Evolutionary conservation across 37 sponge, comb jelly and placozoan genomes (phyloP).

Genomic region (Beroe forskalii): DNA sequence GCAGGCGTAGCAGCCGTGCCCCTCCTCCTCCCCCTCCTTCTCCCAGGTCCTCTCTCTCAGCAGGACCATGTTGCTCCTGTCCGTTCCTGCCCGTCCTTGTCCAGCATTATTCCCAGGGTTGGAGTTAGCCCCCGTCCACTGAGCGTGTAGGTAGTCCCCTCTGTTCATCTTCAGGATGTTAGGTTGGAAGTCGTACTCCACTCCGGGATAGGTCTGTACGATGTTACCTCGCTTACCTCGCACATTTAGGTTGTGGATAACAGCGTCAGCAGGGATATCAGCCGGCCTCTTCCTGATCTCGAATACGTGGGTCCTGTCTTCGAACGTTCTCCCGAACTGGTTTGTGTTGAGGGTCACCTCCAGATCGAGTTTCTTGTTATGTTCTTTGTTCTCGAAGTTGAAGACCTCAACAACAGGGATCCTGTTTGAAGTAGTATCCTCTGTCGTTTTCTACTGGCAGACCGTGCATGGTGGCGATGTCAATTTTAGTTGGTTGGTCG

Average conservation of each 20-base stretch:
- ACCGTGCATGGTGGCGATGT: slow-evolving; percentile 32
- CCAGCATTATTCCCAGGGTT: slow-evolving; percentile 97
- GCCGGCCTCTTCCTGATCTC: slow-evolving; percentile 72
- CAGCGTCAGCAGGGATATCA: slow-evolving; percentile 61
- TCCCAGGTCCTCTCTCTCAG: slow-evolving; percentile 71
- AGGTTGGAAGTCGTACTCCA: slow-evolving; percentile 99
- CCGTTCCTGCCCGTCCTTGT: slow-evolving; percentile 90
- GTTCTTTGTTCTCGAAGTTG: neutral
- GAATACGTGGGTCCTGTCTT: slow-evolving; percentile 88
- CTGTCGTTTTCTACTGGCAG: slow-evolving; percentile 68
- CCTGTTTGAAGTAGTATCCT: slow-evolving; percentile 91
- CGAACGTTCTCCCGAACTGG: slow-evolving; percentile 97
- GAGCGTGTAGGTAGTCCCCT: slow-evolving; percentile 81
- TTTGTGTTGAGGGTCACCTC: slow-evolving; percentile 94
- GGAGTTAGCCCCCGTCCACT: slow-evolving; percentile 99
- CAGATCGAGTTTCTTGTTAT: slow-evolving; percentile 69
- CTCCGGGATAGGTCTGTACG: slow-evolving; percentile 95
- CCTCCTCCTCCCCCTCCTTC: slow-evolving; percentile 28
- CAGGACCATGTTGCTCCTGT: slow-evolving; percentile 92
- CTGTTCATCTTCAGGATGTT: slow-evolving; percentile 68
- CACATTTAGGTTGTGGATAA: slow-evolving; percentile 86
- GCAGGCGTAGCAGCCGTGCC: slow-evolving; percentile 52
- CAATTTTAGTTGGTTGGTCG: slow-evolving; percentile 26
- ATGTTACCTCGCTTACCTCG: slow-evolving; percentile 98
- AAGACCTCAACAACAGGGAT: slow-evolving; percentile 82